Base-by-base conservation (phyloP, 2,797 vertebrate species). In the Spondyliosoma cantharus region DNA sequence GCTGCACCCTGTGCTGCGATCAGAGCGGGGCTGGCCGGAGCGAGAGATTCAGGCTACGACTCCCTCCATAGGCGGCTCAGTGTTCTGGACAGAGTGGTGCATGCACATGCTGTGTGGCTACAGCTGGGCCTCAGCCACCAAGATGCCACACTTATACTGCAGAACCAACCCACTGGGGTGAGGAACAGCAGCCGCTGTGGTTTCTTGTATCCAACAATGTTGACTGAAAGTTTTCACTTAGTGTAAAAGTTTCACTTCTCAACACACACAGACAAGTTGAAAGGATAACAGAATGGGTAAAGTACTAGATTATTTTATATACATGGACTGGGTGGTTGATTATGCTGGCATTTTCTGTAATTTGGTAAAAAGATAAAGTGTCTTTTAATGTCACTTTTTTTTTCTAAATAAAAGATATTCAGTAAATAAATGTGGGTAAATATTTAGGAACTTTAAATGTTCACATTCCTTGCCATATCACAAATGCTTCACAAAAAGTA, bases 81-180 rank as follows among this genome's bases (percentile, higher is more conserved):
- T 71, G 92, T 98, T 70, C 76, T 99, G 89, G 97, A 99, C 91
- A 92, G 96, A 62, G 94, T 99, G 56, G 94, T 96, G 8, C 96
- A 97, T 32, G 98, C 97, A 2, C 96, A 99, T 60, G 89, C 95
- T 1, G 94, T 97, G 56, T 99, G 98, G 98, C 94, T 99, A 42
- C 97, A 97, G 85, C 95, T 98, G 70, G 88, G 92, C 25, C 92
- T 98, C 61, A 96, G 86, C 9, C 95, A 96, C 71, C 92, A 95
- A 24, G 96, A 97, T 17, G 96, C 96, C 0, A 22, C 81, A 5
- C 65, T 70, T 27, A 91, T 97, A 61, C 94, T 99, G 37, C 94
- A 95, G 87, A 78, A 89, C 2, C 96, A 97, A 66, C 95, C 95
- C 19, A 89, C 96, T 0, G 97, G 96, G 95, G 98, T 99, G 90